phyloP scores from a whole-genome alignment of 2,888 invertebrate species.

The Rhabditoides inermis region DNA sequence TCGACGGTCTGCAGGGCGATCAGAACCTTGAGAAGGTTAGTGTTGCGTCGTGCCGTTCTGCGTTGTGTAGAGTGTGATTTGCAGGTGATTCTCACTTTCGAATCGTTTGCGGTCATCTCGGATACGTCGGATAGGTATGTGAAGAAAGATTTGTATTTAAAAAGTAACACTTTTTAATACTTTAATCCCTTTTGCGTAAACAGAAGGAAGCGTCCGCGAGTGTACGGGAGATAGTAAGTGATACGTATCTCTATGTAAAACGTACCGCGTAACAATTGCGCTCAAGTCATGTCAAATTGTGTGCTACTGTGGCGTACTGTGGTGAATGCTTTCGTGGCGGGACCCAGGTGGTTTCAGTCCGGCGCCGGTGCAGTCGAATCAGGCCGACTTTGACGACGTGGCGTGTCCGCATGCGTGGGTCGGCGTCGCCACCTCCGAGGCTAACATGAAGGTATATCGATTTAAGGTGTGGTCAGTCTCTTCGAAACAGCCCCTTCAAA shows the following conservation, averaged over 20 bases:
- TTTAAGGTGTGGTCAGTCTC: constrained; percentile 9
- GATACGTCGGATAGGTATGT: neutral
- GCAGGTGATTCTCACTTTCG: constrained; percentile 38
- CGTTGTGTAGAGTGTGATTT: neutral
- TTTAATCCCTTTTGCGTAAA: neutral
- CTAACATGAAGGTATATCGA: constrained; percentile 33
- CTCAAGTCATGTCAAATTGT: too few relatives aligned
- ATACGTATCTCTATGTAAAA: too few relatives aligned
- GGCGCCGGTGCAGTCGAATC: constrained; percentile 8
- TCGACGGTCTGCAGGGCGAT: constrained; percentile 79
- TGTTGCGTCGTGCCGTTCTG: neutral
- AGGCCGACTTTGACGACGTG: constrained; percentile 16
- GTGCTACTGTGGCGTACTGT: too few relatives aligned
- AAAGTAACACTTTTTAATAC: neutral
- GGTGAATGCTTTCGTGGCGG: too few relatives aligned
- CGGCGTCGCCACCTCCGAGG: constrained; percentile 33
- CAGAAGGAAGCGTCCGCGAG: neutral
- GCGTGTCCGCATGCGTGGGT: constrained; percentile 40
- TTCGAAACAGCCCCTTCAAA: too few relatives aligned
- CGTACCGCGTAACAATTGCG: too few relatives aligned
- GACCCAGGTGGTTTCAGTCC: constrained; percentile 14
- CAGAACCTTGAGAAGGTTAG: constrained; percentile 45
- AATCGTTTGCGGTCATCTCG: constrained; percentile 33
- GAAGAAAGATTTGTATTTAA: too few relatives aligned
- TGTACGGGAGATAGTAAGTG: neutral